Conservation (phyloP, 2,113 vertebrate genomes). For the Indicator maculatus region DNA sequence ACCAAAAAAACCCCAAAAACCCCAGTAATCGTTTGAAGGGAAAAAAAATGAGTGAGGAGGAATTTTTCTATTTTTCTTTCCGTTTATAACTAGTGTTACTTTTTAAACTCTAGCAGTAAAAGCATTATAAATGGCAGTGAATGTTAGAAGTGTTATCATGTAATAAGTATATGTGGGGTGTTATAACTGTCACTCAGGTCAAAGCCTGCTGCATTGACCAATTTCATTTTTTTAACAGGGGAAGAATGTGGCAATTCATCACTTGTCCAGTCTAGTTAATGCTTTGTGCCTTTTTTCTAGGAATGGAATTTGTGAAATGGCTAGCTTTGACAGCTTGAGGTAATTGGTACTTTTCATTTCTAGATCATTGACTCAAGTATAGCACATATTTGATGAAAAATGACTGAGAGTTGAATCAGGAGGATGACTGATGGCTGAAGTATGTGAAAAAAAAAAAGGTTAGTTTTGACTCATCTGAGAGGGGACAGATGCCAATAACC, state of each 20-base stretch:
- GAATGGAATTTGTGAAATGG: slow-evolving; percentile 14
- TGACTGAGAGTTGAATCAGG: slow-evolving; percentile 22
- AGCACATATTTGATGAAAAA: slow-evolving; percentile 18
- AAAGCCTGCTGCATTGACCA: background rate
- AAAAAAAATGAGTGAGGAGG: background rate
- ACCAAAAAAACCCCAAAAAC: background rate
- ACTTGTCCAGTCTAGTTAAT: slow-evolving; percentile 26
- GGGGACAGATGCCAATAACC: background rate
- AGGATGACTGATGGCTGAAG: slow-evolving; percentile 21
- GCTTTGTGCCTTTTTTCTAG: background rate
- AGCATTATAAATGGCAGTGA: background rate
- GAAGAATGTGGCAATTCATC: slow-evolving; percentile 40
- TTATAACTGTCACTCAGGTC: background rate
- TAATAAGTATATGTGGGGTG: background rate
- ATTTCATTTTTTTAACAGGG: background rate
- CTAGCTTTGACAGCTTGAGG: slow-evolving; percentile 23
- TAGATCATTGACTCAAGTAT: slow-evolving; percentile 13
- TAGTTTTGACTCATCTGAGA: background rate
- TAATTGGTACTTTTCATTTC: slow-evolving; percentile 38
- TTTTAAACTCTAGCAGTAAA: background rate
- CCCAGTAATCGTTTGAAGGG: background rate
- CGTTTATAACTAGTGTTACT: background rate
- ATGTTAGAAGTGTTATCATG: background rate
- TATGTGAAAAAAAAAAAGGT: slow-evolving; percentile 11
- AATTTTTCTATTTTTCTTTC: background rate